Percentiles rank a stretch among this genome's conserved stretches.
Conservation (phyloP, 2,797 vertebrate species). For the Centropyge bicolor region DNA sequence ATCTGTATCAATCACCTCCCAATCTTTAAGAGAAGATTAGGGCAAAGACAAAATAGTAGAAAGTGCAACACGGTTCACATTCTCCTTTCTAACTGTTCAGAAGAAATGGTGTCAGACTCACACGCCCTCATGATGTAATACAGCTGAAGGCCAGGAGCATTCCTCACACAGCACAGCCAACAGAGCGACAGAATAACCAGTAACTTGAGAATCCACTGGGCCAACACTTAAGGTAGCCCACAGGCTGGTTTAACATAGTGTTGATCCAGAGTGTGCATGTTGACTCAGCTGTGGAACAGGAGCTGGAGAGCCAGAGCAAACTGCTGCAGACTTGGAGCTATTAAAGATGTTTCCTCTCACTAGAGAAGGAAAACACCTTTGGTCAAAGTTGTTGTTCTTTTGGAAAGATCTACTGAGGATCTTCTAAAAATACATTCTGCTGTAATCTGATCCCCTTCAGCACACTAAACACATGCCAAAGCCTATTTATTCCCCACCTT, state of each 20-base stretch:
- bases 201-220: conserved; percentile 45
- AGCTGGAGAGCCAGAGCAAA: not conserved
- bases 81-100: conserved; percentile 1
- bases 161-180: conserved; percentile 19
- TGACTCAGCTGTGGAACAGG: conserved; percentile 17
- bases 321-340: not conserved
- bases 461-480: conserved; percentile 58
- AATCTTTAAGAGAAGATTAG: not conserved
- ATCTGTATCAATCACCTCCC: too few relatives aligned
- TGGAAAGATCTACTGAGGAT: conserved; percentile 29
- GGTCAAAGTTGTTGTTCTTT: conserved; percentile 30
- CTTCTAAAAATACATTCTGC: conserved; percentile 72
- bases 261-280: conserved; percentile 2
- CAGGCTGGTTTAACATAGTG: conserved; percentile 17
- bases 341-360: conserved; percentile 3
- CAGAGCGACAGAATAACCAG: conserved; percentile 25
- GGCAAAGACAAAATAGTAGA: not conserved
- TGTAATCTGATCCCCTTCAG: conserved; percentile 71
- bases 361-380: conserved; percentile 14
- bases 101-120: conserved; percentile 11
- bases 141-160: conserved; percentile 29
- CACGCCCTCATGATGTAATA: conserved; percentile 28
- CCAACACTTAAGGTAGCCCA: conserved; percentile 15
- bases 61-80: not conserved
- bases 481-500: conserved; percentile 76